Base-by-base conservation (phyloP, 2,888 invertebrate species). In the Chesias legatella region DNA sequence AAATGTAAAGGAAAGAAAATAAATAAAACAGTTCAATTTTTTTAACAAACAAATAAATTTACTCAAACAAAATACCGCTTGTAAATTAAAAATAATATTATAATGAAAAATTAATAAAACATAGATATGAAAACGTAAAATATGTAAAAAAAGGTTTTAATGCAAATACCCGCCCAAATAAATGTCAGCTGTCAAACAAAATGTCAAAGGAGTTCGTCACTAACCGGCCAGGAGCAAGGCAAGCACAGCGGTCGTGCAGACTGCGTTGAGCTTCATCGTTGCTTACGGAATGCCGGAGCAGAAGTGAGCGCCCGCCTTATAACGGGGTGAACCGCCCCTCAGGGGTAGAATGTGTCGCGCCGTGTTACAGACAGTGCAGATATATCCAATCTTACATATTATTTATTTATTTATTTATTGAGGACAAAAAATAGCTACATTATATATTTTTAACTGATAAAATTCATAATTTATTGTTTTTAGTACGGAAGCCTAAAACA, bases 161-260 rank as follows among this genome's bases (percentile, higher is more conserved):
- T n/a, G n/a, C n/a, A 41, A 17, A 17, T 30, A 7, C n/a, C n/a
- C 23, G 22, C 9, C 10, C 11, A 28, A 35, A 28, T 11, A 21
- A 1, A 33, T 7, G 11, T 28, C 9, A 2, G 30, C 6, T 10
- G 32, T 41, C 42, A 44, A 42, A 36, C 48, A 51, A 40, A 33
- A n/a, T 51, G 41, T 38, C 34, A 51, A 43, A 64, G n/a, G 68
- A 65, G 70, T 66, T 50, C 44, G 51, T 44, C 62, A 74, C 74
- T 71, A 63, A 85, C 84, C 84, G 69, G 76, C 73, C 50, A 84
- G 68, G 39, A 80, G 58, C 49, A 81, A 56, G 47, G 72, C 73
- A 49, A 81, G 63, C 65, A 70, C 63, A 52, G 60, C 70, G 59
- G 59, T 53, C 54, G 70, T 63, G 60, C 70, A 63, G 48, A 72